These are phyloP conservation scores for Thalassophryne amazonica DNA, from an alignment of 2,797 vertebrate genomes.

Conservation along the genomic window DNA sequence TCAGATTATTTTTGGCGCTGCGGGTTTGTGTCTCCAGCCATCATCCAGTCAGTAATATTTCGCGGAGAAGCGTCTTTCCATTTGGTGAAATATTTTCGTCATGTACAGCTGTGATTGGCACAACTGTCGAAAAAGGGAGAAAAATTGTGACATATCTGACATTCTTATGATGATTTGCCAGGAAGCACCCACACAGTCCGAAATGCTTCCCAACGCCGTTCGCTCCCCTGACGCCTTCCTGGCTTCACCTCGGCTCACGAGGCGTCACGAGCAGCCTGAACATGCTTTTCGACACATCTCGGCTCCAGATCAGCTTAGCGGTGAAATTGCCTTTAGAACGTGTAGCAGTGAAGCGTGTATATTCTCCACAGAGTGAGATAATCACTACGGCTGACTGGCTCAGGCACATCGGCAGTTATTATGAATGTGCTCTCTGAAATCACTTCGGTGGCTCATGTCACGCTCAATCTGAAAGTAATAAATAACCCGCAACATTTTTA, in stretches of 20 bases:
- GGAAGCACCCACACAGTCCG: too few relatives aligned
- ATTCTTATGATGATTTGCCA: too few relatives aligned
- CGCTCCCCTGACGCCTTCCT: constrained; percentile 11
- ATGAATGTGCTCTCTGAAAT: constrained; percentile 8
- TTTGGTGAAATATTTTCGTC: too few relatives aligned
- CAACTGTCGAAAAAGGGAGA: too few relatives aligned
- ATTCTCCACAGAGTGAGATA: constrained; percentile 29
- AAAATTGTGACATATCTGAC: too few relatives aligned
- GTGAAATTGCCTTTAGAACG: constrained; percentile 20
- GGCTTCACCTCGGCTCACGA: constrained; percentile 20
- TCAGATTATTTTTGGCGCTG: too few relatives aligned
- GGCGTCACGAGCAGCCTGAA: constrained; percentile 10
- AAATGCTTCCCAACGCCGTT: constrained; percentile 22
- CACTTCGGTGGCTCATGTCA: neutral
- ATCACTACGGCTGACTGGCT: constrained; percentile 21
- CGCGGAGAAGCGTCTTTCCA: too few relatives aligned
- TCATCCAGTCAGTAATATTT: too few relatives aligned
- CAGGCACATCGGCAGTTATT: constrained; percentile 1
- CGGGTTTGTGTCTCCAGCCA: too few relatives aligned
- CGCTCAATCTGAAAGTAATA: constrained; percentile 16
- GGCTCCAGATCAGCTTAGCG: constrained; percentile 17
- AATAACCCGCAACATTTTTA: constrained; percentile 4
- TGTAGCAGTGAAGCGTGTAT: constrained; percentile 17
- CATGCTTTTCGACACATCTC: neutral
- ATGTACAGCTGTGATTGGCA: too few relatives aligned